Base-by-base conservation (phyloP, 37 sponge, comb jelly and placozoan genomes). In the Eunapius fragilis region DNA sequence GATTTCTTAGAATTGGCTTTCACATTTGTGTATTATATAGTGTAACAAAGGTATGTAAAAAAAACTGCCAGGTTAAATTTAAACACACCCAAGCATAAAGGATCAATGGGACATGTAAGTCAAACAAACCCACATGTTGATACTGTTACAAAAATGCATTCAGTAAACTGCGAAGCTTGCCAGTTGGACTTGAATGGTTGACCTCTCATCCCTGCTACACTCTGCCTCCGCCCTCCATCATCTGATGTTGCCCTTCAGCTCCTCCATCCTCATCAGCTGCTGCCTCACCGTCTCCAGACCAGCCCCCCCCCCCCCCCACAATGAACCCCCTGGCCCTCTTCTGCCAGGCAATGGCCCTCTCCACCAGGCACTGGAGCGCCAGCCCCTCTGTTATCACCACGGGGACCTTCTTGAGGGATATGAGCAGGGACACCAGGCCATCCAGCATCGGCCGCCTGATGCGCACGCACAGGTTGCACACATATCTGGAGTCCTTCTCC, bases 341-440 rank as follows among this genome's bases (percentile, higher is more conserved):
- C 84, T 95, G 98, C 96, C 98, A 95, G 19, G 91, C 85, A 31
- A 88, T 91, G 24, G 98, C 92, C 72, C 98, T 84, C 71, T 90
- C 86, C 6, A 86, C 88, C 49, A 97, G 76, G 32, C 90, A 90
- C 25, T 87, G 88, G 23, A 97, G 82, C 4, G 98, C 98, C 6
- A 84, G 86, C 2, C 91, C 92, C 76, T 97, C 98, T 17, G 96
- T 87, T 38, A 95, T 70, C 27, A 81, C 78, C 14, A 91, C 92
- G 24, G 87, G 95, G 28, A 94, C 80, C 70, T 79, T 88, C 69
- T 88, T 81, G 24, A 90, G 83, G 5, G 89, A 86, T 10, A 87
- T 86, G 30, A 87, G 82, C 0, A 96, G 75, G 0, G 84, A 72
- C 6, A 72, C 76, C 30, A 90, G 82, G 7, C 79, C 70, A 9